Evolutionary conservation across 2,888 invertebrate species (phyloP).

Genomic region (Nephrotoma guestfalica): DNA sequence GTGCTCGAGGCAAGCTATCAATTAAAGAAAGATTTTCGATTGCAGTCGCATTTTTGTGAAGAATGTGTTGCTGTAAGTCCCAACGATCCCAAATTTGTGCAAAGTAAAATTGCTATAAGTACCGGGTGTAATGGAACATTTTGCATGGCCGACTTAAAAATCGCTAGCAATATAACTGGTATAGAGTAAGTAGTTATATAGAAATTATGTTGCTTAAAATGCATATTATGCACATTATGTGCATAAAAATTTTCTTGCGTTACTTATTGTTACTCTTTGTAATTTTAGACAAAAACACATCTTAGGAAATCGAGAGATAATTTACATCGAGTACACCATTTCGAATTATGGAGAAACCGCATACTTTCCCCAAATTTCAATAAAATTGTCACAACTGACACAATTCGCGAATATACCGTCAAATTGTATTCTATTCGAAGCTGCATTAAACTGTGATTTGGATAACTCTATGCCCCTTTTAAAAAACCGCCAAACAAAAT

Average conservation of each 20-base stretch:
- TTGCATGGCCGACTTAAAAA: slow-evolving; percentile 10
- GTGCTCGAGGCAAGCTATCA: not conserved
- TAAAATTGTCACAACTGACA: not conserved
- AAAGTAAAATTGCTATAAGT: slow-evolving; percentile 10
- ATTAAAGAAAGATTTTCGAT: not conserved
- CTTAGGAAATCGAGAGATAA: slow-evolving; percentile 7
- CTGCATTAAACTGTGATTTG: slow-evolving; percentile 5
- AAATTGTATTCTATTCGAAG: slow-evolving; percentile 6
- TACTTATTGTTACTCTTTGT: not conserved
- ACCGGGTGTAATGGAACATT: slow-evolving; percentile 9
- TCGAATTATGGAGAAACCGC: slow-evolving; percentile 25
- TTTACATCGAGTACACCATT: slow-evolving; percentile 13
- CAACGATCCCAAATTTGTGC: slow-evolving; percentile 4
- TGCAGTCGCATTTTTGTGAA: slow-evolving; percentile 8
- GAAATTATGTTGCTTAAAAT: not conserved
- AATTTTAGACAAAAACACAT: slow-evolving; percentile 8
- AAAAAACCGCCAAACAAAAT: not conserved
- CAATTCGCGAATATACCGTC: slow-evolving; percentile 8
- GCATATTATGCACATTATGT: not conserved
- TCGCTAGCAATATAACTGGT: not conserved
- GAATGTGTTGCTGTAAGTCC: slow-evolving; percentile 11
- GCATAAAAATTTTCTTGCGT: not conserved
- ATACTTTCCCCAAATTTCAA: slow-evolving; percentile 18
- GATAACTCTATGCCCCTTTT: slow-evolving; percentile 5
- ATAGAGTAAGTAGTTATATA: not conserved